phyloP scores from a whole-genome alignment of 2,888 invertebrate genomes.

The Eristalis intricaria region DNA sequence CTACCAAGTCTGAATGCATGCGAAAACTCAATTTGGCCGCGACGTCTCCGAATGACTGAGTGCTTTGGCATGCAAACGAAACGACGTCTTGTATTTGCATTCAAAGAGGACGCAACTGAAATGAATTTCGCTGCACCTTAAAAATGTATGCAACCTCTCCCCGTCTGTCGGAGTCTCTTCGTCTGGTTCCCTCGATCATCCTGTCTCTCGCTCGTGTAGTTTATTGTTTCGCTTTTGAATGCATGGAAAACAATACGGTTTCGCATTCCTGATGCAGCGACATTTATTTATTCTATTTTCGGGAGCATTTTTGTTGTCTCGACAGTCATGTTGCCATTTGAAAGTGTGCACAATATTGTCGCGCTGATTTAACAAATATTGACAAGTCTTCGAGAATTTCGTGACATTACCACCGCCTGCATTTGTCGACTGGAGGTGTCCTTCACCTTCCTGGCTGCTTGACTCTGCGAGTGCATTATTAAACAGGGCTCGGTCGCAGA shows the following conservation, averaged over 20 bases:
- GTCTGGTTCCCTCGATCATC: slow-evolving; percentile 24
- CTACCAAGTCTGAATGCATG: background rate
- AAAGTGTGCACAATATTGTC: slow-evolving; percentile 44
- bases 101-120: background rate
- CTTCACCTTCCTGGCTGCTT: slow-evolving; percentile 31
- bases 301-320: slow-evolving; percentile 25
- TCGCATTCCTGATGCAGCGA: slow-evolving; percentile 37
- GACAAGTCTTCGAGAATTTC: slow-evolving; percentile 14
- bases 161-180: background rate
- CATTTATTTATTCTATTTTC: slow-evolving; percentile 25
- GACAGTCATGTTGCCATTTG: slow-evolving; percentile 16
- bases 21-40: background rate
- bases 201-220: background rate
- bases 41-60: background rate
- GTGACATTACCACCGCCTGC: background rate
- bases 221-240: slow-evolving; percentile 6
- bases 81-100: background rate
- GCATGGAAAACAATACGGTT: slow-evolving; percentile 6
- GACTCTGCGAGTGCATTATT: slow-evolving; percentile 39
- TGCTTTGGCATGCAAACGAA: background rate
- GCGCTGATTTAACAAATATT: slow-evolving; percentile 63
- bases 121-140: slow-evolving; percentile 43
- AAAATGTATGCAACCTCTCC: slow-evolving; percentile 17
- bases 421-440: slow-evolving; percentile 3
- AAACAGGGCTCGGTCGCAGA: slow-evolving; percentile 27